These are phyloP conservation scores for Rafetus swinhoei DNA, from an alignment of 2,113 vertebrate species.

Conservation along the genomic window DNA sequence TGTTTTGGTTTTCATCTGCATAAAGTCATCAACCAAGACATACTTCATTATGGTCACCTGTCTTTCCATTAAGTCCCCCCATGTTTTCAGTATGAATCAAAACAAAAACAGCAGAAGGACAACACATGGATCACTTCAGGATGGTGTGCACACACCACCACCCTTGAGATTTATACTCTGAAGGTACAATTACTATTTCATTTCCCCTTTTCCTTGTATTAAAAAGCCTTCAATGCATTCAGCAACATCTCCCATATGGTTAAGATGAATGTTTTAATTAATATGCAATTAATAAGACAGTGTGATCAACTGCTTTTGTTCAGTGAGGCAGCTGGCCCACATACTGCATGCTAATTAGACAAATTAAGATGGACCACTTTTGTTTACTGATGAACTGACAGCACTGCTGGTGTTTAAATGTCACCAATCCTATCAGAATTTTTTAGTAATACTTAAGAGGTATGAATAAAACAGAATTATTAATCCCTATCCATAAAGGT, in stretches of 20 bases:
- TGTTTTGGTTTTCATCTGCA: not conserved
- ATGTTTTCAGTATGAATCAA: not conserved
- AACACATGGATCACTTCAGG: accelerated
- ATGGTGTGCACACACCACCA: not conserved
- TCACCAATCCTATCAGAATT: constrained; percentile 52
- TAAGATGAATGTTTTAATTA: constrained; percentile 69
- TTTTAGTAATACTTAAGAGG: constrained; percentile 41
- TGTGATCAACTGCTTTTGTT: constrained; percentile 73
- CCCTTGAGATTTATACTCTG: constrained; percentile 8
- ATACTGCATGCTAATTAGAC: constrained; percentile 63
- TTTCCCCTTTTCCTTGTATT: constrained; percentile 30
- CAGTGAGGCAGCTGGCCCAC: constrained; percentile 71
- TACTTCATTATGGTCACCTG: not conserved
- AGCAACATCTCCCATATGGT: constrained; percentile 61
- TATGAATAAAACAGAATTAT: not conserved
- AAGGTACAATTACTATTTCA: constrained; percentile 11
- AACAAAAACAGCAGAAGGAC: not conserved
- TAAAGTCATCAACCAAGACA: not conserved
- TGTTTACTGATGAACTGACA: constrained; percentile 60
- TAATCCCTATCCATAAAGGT: constrained; percentile 2
- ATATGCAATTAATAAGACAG: constrained; percentile 75
- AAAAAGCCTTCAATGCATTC: constrained; percentile 49
- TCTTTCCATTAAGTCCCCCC: not conserved
- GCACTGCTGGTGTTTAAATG: constrained; percentile 36
- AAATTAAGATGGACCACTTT: constrained; percentile 62